Base-by-base conservation (phyloP, 2,797 vertebrate species). In the Onychomys torridus region DNA sequence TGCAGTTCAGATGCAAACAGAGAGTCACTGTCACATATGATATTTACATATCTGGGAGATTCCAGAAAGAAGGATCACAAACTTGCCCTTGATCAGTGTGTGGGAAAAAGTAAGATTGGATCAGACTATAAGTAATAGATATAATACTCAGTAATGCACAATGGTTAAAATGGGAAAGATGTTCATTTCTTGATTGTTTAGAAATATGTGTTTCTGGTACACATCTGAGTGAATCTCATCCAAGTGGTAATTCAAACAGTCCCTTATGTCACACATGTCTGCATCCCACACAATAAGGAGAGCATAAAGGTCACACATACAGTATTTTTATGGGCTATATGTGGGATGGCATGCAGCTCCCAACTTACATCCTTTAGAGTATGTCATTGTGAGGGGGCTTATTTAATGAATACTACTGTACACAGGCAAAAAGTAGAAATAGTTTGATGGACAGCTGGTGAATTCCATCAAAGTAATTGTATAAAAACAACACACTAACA, bases 131-230 rank as follows among this genome's bases (percentile, higher is more conserved):
- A 14, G 59, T 89, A 34, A 71, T 83, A 9, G 23, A 61, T 75
- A 43, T 19, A 34, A 59, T 16, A 59, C 12, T 12, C 25, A 82
- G 16, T 63, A 63, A 59, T 57, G 29, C 23, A 71, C 59, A 89
- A 83, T 83, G 34, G 32, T 40, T 96, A 90, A 86, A 91, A 52
- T 75, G n/a, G 59, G 75, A 97, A 89, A 40, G 93, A 86, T 34
- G 34, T 86, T 92, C 89, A 71, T 92, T 84, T 94, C 12, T 87
- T 92, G 6, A 43, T 96, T 55, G n/a, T 43, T 17, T 78, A 92
- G 37, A 52, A 52, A 52, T 52, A 13, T 52, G 13, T 52, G 52
- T 52, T 52, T 52, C 52, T 52, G 52, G 52, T 76, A 94, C 52
- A 75, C 32, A 43, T 23, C 19, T 59, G 27, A 49, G 1, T 77